Evolutionary conservation across 2,113 vertebrate species (phyloP).

Genomic region (Carassius carassius): DNA sequence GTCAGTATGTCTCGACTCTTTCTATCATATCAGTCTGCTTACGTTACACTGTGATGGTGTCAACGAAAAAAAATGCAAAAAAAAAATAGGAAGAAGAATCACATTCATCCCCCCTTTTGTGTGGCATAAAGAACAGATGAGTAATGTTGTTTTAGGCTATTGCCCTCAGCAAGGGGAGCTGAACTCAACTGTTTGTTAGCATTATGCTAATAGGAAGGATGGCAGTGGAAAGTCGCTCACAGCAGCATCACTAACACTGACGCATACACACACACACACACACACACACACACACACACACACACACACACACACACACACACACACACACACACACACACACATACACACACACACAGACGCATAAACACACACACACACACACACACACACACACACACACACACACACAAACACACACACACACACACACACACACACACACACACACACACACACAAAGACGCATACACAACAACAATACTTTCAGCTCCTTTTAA

Average conservation of each 20-base stretch:
- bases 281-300: not conserved
- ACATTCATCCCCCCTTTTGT: not conserved
- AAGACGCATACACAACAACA: not conserved
- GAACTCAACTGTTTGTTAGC: conserved; percentile 26
- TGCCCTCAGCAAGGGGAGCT: conserved; percentile 21
- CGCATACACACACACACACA: too few species aligned
- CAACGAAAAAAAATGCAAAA: not conserved
- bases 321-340: not conserved
- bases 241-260: not conserved
- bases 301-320: too few species aligned
- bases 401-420: not conserved
- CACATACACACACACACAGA: too few species aligned
- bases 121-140: conserved; percentile 5
- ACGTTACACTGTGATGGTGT: not conserved
- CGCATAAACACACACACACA: too few species aligned
- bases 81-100: not conserved
- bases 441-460: not conserved
- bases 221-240: conserved; percentile 20
- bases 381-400: not conserved
- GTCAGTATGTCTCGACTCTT: too few species aligned
- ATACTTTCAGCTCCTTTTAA: not conserved
- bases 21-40: too few species aligned
- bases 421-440: too few species aligned
- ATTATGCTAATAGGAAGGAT: conserved; percentile 22
- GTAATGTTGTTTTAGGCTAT: conserved; percentile 22